Base-by-base conservation (phyloP, 2,113 vertebrate genomes). In the Neodon shergylaensis region DNA sequence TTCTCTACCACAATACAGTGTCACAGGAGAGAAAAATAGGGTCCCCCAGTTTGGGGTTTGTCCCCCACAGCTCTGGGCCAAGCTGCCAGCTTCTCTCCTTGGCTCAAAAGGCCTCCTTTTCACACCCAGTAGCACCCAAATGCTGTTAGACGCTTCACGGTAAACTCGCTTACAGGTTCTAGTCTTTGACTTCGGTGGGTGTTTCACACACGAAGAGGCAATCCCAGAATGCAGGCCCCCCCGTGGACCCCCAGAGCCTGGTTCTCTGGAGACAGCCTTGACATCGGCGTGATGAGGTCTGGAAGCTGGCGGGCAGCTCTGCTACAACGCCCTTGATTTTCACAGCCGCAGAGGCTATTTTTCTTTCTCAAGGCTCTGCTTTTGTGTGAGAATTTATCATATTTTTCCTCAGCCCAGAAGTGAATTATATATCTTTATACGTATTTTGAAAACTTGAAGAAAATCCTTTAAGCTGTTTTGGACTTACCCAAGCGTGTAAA, bases 391-490 rank as follows among this genome's bases (percentile, higher is more conserved):
- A 1, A 21, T 96, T 95, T 92, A 86, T 96, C 78, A 82, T 93
- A 72, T 70, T 0, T 2, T 49, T 22, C 21, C 83, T 94, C 87
- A 14, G 58, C 76, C 72, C 79, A 90, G 92, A 97, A 96, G 88
- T 78, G 61, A 95, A 65, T 79, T 85, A 31, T 90, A 58, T 92
- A 49, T 73, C 95, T 96, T 86, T 77, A 76, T 92, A 91, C 83
- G 39, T 49, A 61, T 96, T 96, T 92, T 77, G 5, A 73, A 74
- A 85, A 21, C 96, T 96, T 61, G 92, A 95, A 97, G 95, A 96
- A 98, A 97, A 83, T 86, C 92, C 21, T 79, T 96, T 79, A 88
- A 96, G 95, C 92, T 79, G 73, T 96, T 97, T 94, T 92, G 95
- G 92, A 95, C 31, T 92, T 93, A 94, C 33, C 70, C 21, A 26